Percentiles rank a stretch among this genome's conserved stretches.
phyloP scores from a whole-genome alignment of 1,140 invertebrate genomes.

The Aporrectodea caliginosa region DNA sequence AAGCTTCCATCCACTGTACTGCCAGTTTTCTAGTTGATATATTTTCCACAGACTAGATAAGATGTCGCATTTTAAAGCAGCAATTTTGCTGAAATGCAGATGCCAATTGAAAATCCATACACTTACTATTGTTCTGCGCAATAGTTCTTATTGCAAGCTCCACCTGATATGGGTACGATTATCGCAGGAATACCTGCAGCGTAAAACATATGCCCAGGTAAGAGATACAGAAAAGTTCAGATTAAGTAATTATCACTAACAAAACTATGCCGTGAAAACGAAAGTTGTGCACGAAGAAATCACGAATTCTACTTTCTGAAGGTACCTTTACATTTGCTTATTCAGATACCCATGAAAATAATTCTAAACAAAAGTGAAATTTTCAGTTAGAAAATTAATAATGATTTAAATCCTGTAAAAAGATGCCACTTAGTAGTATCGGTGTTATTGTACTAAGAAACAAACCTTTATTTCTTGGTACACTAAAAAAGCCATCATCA shows the following conservation, averaged over 20 bases:
- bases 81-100: no score
- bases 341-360: not conserved
- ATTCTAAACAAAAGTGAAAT: not conserved
- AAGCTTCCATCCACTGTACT: not conserved
- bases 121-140: not conserved
- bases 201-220: not conserved
- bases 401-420: no score
- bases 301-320: not conserved
- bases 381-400: no score
- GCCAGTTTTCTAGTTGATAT: not conserved
- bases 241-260: no score
- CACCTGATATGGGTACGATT: not conserved
- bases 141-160: not conserved
- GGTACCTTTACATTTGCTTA: not conserved
- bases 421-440: no score
- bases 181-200: not conserved
- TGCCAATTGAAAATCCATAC: no score
- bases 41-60: not conserved
- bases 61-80: not conserved
- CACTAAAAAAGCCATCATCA: no score
- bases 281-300: no score
- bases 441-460: no score
- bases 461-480: no score
- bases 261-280: no score
- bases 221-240: not conserved